Evolutionary conservation across 2,888 invertebrate genomes (phyloP).

Genomic region (Cephus sareptanus): DNA sequence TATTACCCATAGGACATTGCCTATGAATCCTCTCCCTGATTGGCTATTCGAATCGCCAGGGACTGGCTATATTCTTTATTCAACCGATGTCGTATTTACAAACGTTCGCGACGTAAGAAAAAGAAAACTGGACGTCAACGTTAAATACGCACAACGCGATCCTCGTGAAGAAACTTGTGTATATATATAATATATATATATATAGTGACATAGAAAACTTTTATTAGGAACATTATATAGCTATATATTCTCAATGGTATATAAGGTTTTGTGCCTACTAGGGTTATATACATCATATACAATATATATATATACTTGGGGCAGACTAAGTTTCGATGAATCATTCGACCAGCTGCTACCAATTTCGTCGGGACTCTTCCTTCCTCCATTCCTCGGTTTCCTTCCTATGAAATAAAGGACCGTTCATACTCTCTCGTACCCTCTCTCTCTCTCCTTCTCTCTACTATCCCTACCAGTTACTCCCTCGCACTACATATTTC

Average conservation of each 20-base stretch:
- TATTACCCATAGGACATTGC: not conserved
- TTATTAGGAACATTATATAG: not conserved
- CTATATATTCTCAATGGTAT: not conserved
- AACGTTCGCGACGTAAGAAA: not conserved
- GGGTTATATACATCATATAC: not conserved
- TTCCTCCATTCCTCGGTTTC: not conserved
- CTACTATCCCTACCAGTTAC: not conserved
- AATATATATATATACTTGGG: not conserved
- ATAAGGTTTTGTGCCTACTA: not conserved
- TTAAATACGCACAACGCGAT: not conserved
- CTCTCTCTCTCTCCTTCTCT: not conserved
- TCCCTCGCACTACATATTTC: not conserved
- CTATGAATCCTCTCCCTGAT: not conserved
- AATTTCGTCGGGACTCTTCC: not conserved
- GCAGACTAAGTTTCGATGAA: not conserved
- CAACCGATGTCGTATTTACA: not conserved
- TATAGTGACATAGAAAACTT: not conserved
- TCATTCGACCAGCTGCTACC: constrained; percentile 6
- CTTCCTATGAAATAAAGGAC: not conserved
- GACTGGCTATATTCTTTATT: not conserved
- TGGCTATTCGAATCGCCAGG: not conserved
- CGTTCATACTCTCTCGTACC: not conserved
- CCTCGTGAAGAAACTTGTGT: not conserved
- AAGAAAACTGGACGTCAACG: not conserved
- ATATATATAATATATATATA: not conserved